A percentile compares a stretch with the other conserved stretches of the same genome.
Evolutionary conservation across 2,113 vertebrate species (phyloP).

Genomic region (Dromas ardeola): DNA sequence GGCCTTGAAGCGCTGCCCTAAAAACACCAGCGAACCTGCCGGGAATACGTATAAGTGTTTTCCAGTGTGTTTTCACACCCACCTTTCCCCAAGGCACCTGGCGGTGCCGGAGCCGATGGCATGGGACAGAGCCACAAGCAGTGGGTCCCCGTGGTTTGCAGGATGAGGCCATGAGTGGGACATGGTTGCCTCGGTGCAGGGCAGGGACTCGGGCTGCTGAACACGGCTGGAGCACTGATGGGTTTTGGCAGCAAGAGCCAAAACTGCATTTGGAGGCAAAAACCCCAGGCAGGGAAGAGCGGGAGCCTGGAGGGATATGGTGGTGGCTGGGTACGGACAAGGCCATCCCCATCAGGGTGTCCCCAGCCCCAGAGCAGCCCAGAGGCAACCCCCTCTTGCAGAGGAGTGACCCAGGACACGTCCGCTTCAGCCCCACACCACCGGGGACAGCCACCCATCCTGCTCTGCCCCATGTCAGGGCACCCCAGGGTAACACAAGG

Average conservation of each 20-base stretch:
- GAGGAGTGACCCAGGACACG: not conserved
- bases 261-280: not conserved
- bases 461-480: fast-evolving
- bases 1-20: not conserved
- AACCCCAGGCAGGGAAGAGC: not conserved
- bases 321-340: not conserved
- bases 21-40: not conserved
- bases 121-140: not conserved
- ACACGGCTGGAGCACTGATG: not conserved
- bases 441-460: fast-evolving
- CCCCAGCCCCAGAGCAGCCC: fast-evolving
- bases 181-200: fast-evolving
- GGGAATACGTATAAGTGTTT: not conserved
- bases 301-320: not conserved
- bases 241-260: not conserved
- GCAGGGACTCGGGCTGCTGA: not conserved
- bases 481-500: not conserved
- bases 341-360: fast-evolving
- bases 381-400: not conserved
- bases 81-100: not conserved
- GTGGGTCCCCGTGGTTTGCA: not conserved
- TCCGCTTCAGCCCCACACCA: not conserved
- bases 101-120: fast-evolving
- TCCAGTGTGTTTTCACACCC: not conserved
- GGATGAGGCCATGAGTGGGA: not conserved